Percentiles rank a stretch among this genome's conserved stretches.
Conservation (phyloP, 2,797 vertebrate genomes). For the Acanthurus leucopareius region DNA sequence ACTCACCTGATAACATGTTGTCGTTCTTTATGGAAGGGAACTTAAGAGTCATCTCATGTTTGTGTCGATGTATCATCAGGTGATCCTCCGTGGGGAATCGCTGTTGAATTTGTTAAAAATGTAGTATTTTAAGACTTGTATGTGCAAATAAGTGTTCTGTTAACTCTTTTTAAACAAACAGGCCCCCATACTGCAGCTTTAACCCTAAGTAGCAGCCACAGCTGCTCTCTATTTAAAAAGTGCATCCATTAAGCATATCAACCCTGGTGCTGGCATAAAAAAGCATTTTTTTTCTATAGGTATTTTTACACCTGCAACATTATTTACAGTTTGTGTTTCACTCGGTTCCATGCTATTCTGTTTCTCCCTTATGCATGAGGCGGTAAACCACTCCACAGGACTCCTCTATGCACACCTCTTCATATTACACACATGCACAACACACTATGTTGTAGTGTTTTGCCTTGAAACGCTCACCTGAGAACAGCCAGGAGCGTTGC, state of each 20-base stretch:
- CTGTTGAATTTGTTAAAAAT: constrained; percentile 77
- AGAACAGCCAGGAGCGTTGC: constrained; percentile 98
- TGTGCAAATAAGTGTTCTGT: not conserved
- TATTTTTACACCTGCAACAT: constrained; percentile 55
- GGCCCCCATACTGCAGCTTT: not conserved
- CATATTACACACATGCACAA: constrained; percentile 48
- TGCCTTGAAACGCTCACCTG: constrained; percentile 92
- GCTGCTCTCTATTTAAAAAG: constrained; percentile 20
- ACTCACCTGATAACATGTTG: constrained; percentile 98
- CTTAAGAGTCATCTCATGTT: constrained; percentile 99
- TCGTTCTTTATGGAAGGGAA: constrained; percentile 99
- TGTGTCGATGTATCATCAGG: constrained; percentile 99
- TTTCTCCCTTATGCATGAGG: constrained; percentile 54
- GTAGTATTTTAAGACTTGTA: not conserved
- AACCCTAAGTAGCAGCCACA: constrained; percentile 13
- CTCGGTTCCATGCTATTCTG: constrained; percentile 55
- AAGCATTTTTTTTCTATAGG: constrained; percentile 6
- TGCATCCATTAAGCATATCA: constrained; percentile 26
- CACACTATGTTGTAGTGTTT: constrained; percentile 34
- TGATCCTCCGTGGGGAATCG: constrained; percentile 99
- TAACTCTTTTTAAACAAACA: constrained; percentile 12
- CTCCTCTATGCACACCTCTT: constrained; percentile 53
- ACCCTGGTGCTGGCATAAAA: constrained; percentile 33
- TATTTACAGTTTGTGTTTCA: constrained; percentile 74
- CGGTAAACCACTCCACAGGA: constrained; percentile 48